Conservation (phyloP, 2,888 invertebrate species). For the Leptinotarsa haldemani region DNA sequence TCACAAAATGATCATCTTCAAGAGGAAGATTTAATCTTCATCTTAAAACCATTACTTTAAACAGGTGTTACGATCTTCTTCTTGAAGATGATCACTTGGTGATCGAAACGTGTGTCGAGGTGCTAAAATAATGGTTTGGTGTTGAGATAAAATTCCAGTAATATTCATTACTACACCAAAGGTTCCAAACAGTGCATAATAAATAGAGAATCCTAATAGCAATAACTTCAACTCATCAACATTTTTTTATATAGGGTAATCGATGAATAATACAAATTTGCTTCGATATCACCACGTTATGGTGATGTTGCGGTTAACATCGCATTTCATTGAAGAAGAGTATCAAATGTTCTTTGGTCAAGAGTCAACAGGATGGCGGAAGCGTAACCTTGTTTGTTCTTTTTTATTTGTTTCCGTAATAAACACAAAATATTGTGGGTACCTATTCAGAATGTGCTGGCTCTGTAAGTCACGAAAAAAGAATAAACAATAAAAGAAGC, state of each 20-base stretch:
- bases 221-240: not conserved
- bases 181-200: too few relatives aligned
- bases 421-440: not conserved
- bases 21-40: too few relatives aligned
- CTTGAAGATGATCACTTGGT: too few relatives aligned
- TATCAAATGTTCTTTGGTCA: constrained; percentile 1
- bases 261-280: not conserved
- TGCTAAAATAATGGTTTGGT: too few relatives aligned
- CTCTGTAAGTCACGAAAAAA: constrained; percentile 5
- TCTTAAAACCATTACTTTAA: too few relatives aligned
- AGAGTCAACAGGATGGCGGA: not conserved
- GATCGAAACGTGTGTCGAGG: too few relatives aligned
- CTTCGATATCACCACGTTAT: too few relatives aligned
- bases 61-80: too few relatives aligned
- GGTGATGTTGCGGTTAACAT: not conserved
- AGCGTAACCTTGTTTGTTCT: constrained; percentile 1
- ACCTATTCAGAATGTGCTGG: not conserved
- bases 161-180: too few relatives aligned
- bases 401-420: constrained; percentile 9
- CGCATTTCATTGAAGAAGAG: not conserved
- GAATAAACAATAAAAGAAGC: constrained; percentile 6
- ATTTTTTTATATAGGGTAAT: not conserved
- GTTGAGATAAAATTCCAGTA: too few relatives aligned
- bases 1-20: too few relatives aligned
- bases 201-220: not conserved